Percentiles rank a stretch among this genome's conserved stretches.
These are phyloP conservation scores for Pseudomyrmex pallidus DNA, from an alignment of 1,140 invertebrate genomes.

Conservation along the genomic window DNA sequence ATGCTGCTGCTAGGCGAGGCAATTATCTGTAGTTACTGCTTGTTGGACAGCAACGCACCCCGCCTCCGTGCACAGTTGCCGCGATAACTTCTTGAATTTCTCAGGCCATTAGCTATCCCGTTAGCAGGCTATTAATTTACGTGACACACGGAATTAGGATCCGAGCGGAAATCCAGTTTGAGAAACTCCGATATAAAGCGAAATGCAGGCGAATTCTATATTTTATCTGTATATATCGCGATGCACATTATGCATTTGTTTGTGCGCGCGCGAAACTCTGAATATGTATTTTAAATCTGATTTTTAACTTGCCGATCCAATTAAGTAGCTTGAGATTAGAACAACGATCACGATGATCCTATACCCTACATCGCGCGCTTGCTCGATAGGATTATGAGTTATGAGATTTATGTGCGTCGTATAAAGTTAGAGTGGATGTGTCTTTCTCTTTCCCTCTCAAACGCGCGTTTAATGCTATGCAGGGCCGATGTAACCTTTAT, in stretches of 20 bases:
- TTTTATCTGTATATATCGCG: neutral
- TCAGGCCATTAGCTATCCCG: slow-evolving; percentile 53
- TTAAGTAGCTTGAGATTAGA: slow-evolving; percentile 25
- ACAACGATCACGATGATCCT: slow-evolving; percentile 1
- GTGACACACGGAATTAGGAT: slow-evolving; percentile 52
- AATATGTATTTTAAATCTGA: slow-evolving; percentile 5
- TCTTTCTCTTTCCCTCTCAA: neutral
- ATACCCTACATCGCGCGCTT: slow-evolving; percentile 12
- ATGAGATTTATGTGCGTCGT: too few species aligned
- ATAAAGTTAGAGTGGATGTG: too few species aligned
- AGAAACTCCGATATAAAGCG: slow-evolving; percentile 47
- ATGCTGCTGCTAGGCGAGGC: neutral
- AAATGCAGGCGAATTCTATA: neutral
- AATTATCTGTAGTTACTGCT: slow-evolving; percentile 47
- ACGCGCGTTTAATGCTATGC: slow-evolving; percentile 35
- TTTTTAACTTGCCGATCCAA: slow-evolving; percentile 4
- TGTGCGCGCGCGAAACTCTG: neutral
- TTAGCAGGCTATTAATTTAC: slow-evolving; percentile 55
- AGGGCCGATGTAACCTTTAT: slow-evolving; percentile 28
- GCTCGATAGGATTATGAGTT: slow-evolving; percentile 31
- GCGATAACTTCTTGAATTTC: slow-evolving; percentile 58
- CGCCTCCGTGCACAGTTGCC: slow-evolving; percentile 18
- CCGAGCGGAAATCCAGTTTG: slow-evolving; percentile 43
- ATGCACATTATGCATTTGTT: neutral
- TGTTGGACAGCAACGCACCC: slow-evolving; percentile 32